Conservation (phyloP, 2,797 vertebrate genomes). For the Myotis planiceps region DNA sequence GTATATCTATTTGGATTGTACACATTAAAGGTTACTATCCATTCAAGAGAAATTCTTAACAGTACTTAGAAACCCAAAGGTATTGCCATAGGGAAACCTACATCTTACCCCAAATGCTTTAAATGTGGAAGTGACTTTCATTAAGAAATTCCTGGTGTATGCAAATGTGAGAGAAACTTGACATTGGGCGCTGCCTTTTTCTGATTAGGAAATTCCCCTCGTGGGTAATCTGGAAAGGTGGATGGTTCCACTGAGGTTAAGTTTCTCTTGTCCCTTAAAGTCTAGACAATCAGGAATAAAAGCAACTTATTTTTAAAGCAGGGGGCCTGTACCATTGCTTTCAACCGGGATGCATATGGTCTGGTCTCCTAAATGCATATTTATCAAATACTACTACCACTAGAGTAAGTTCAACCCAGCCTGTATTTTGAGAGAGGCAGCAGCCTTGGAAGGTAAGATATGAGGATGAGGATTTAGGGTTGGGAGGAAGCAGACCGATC, state of each 20-base stretch:
- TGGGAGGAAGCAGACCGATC: background rate
- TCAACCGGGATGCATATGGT: background rate
- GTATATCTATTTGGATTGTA: background rate
- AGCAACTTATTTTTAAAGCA: background rate
- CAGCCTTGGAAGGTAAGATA: background rate
- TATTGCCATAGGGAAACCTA: background rate
- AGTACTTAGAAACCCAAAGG: background rate
- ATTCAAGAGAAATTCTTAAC: background rate
- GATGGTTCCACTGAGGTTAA: background rate
- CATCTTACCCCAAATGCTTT: background rate
- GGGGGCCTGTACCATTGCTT: background rate
- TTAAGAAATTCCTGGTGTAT: background rate
- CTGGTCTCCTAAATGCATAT: background rate
- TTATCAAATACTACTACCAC: background rate
- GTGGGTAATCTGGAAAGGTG: background rate
- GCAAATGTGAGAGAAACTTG: background rate
- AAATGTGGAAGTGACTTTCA: background rate
- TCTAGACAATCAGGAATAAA: background rate
- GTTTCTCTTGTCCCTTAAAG: background rate
- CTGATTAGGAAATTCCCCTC: background rate
- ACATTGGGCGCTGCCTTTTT: background rate
- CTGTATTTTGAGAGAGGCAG: background rate
- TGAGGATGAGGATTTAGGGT: background rate
- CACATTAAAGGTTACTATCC: slow-evolving; percentile 5
- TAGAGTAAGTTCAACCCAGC: background rate